Percentiles rank a stretch among this genome's conserved stretches.
phyloP scores from a whole-genome alignment of 2,797 vertebrate genomes.

The Heterohyrax brucei region DNA sequence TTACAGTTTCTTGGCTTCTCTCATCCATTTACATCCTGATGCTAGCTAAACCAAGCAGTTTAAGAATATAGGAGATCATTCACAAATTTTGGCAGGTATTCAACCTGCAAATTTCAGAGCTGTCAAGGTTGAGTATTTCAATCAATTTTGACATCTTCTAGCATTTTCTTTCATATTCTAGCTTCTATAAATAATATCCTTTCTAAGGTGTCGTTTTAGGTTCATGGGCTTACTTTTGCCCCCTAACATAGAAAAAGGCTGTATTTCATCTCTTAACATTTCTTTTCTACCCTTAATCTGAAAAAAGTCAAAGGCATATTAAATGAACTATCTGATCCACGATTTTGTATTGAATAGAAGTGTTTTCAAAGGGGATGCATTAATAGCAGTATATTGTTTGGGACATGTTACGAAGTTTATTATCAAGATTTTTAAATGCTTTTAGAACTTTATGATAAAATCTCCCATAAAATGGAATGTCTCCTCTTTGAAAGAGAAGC shows the following conservation, averaged over 20 bases:
- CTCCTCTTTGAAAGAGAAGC: background rate
- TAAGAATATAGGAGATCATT: constrained; percentile 78
- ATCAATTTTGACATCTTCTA: constrained; percentile 89
- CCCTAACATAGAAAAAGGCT: constrained; percentile 58
- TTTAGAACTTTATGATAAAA: constrained; percentile 33
- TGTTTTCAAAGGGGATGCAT: background rate
- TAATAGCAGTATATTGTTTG: constrained; percentile 25
- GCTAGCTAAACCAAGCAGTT: constrained; percentile 65
- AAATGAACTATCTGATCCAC: constrained; percentile 1
- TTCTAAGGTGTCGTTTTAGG: constrained; percentile 82
- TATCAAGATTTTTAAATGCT: constrained; percentile 32
- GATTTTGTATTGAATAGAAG: background rate
- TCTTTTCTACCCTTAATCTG: constrained; percentile 55
- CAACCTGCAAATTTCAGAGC: constrained; percentile 85
- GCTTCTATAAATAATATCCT: constrained; percentile 89
- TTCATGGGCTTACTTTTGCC: constrained; percentile 69
- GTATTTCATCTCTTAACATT: constrained; percentile 52
- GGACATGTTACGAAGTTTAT: background rate
- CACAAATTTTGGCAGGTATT: constrained; percentile 84
- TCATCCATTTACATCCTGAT: constrained; percentile 66
- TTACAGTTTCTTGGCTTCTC: constrained; percentile 59
- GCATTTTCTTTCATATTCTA: constrained; percentile 86
- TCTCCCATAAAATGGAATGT: background rate
- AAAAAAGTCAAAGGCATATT: background rate
- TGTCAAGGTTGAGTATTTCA: constrained; percentile 88